These are phyloP conservation scores for Paraescarpia echinospica DNA, from an alignment of 1,140 invertebrate species.

Conservation along the genomic window DNA sequence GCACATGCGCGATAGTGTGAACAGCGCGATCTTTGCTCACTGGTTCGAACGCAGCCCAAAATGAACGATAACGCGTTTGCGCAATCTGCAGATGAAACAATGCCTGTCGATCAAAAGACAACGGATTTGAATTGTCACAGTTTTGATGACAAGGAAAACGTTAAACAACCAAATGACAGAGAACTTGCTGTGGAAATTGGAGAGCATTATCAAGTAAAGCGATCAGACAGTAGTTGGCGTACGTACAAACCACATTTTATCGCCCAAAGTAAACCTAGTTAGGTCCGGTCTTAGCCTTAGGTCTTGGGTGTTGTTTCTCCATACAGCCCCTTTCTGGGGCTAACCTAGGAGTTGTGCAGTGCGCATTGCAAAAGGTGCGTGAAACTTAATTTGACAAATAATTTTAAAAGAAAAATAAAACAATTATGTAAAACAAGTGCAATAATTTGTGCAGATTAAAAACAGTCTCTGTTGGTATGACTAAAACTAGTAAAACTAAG, in stretches of 20 bases:
- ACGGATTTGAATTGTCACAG: not conserved
- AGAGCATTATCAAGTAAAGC: slow-evolving; percentile 15
- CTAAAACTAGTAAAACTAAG: no score
- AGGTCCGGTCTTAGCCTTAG: no score
- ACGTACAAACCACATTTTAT: not conserved
- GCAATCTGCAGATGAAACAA: not conserved
- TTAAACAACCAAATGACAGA: slow-evolving; percentile 12
- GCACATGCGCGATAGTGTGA: not conserved
- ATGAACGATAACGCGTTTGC: not conserved
- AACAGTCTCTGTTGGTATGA: no score
- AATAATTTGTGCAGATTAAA: no score
- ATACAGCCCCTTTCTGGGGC: no score
- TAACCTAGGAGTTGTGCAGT: no score
- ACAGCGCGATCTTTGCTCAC: not conserved
- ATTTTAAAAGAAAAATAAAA: no score
- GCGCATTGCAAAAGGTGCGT: no score
- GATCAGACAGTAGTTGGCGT: slow-evolving; percentile 19
- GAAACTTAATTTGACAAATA: no score
- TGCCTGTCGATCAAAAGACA: not conserved
- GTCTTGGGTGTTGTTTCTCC: no score
- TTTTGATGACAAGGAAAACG: slow-evolving; percentile 1
- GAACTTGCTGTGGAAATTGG: slow-evolving; percentile 18
- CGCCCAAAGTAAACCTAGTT: not conserved
- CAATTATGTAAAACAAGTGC: no score
- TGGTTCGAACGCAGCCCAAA: not conserved